Percentiles rank a stretch among this genome's conserved stretches.
Conservation (phyloP, 2,113 vertebrate genomes). For the Apteryx mantelli region DNA sequence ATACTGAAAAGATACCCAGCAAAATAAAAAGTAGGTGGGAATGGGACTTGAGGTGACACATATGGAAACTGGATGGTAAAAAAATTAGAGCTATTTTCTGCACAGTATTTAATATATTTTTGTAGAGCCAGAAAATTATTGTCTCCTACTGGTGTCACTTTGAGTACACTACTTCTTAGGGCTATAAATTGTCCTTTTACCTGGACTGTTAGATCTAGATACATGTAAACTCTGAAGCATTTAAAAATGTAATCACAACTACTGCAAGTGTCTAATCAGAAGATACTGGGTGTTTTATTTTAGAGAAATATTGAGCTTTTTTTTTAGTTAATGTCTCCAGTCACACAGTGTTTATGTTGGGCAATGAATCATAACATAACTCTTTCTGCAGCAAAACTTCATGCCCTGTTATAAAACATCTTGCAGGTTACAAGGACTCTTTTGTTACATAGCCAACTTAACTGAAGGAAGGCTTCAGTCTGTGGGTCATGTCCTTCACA, state of each 20-base stretch:
- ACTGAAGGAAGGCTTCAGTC: background rate
- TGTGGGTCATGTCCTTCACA: slow-evolving; percentile 33
- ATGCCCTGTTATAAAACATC: background rate
- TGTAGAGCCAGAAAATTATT: background rate
- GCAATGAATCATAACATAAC: background rate
- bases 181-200: background rate
- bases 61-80: background rate
- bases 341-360: background rate
- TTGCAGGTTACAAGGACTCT: background rate
- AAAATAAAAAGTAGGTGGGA: background rate
- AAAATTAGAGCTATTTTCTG: background rate
- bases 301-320: background rate
- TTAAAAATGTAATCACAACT: background rate
- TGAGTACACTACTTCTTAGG: background rate
- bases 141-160: background rate
- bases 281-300: background rate
- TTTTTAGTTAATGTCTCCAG: background rate
- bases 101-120: background rate
- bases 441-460: background rate
- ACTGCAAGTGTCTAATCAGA: background rate
- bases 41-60: background rate
- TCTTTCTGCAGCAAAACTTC: background rate
- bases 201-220: background rate
- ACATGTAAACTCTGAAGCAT: background rate
- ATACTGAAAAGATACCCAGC: background rate